These are phyloP conservation scores for Salmo trutta DNA, from an alignment of 2,797 vertebrate species.

Conservation along the genomic window DNA sequence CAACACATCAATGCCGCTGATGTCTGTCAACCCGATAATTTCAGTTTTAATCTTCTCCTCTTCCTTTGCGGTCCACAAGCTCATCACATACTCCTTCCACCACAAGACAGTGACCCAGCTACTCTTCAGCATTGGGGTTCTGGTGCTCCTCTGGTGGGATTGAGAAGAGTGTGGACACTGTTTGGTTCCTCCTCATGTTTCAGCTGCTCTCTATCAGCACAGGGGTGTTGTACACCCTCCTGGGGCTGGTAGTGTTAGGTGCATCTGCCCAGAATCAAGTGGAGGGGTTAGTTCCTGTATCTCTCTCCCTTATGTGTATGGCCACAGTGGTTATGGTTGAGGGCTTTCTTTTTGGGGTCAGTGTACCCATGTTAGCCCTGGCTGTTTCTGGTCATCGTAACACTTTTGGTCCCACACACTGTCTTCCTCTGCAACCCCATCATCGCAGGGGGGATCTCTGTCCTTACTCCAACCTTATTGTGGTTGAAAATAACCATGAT, in stretches of 20 bases:
- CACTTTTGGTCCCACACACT: constrained; percentile 42
- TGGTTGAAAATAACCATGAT: not conserved
- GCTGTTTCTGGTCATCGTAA: constrained; percentile 43
- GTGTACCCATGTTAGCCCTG: constrained; percentile 44
- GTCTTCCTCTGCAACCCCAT: constrained; percentile 54
- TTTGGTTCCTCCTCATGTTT: constrained; percentile 25
- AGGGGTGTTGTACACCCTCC: constrained; percentile 41
- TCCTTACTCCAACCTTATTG: constrained; percentile 37
- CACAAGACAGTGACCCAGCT: constrained; percentile 37
- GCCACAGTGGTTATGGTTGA: constrained; percentile 43
- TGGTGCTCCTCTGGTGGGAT: constrained; percentile 39
- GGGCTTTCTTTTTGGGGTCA: constrained; percentile 49
- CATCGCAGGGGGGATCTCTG: constrained; percentile 49
- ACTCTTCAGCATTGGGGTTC: constrained; percentile 22
- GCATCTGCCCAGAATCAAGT: constrained; percentile 23
- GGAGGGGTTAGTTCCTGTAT: constrained; percentile 45
- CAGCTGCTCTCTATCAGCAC: not conserved
- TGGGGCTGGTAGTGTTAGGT: constrained; percentile 46
- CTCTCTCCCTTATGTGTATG: constrained; percentile 47
- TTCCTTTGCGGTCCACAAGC: constrained; percentile 46
- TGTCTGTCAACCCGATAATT: not conserved
- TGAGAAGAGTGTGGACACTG: constrained; percentile 52
- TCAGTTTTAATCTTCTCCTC: not conserved
- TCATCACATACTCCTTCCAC: constrained; percentile 54
- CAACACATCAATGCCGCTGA: not conserved